Base-by-base conservation (phyloP, 2,888 invertebrate species). In the Emmelina monodactyla region DNA sequence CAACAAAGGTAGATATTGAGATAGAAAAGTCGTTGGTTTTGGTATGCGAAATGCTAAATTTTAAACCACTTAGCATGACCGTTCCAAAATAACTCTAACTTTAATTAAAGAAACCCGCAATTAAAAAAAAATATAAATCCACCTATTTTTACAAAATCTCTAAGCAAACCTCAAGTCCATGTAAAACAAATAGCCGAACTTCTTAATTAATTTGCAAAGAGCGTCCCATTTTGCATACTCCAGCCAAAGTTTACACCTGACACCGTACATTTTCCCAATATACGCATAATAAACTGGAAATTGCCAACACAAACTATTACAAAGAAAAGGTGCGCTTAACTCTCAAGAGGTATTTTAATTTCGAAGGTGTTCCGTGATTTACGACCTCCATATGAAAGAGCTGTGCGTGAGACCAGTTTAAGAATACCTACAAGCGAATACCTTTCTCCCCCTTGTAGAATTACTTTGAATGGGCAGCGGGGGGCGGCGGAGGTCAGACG, bases 331-430 rank as follows among this genome's bases (percentile, higher is more conserved):
- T 45, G 49, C 44, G 37, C 46, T 49, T 43, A 49, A 56, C 55
- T 52, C 50, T 56, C 45, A 47, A 40, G 38, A 47, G 51, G 53
- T 52, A 57, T 68, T 71, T 71, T 69, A 70, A 72, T 73, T 67
- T 68, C 52, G 51, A 61, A 52, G 57, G 51, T 59, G 50, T 55
- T 55, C 50, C 57, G 25, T 70, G 70, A 71, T 72, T 71, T 70
- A 72, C 55, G 62, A 55, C 53, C 49, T 58, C 59, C 62, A 61
- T 62, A 62, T 63, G 64, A 63, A 69, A 68, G 68, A 64, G 62
- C 55, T 56, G 53, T 65, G 61, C 59, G 62, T 58, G 55, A 51
- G 40, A 50, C 66, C 60, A 52, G 46, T 49, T 41, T 42, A 49
- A 43, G 47, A 46, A 49, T 47, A 49, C 37, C 45, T 38, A 14